phyloP scores from a whole-genome alignment of 37 sponge, comb jelly and placozoan species.

The Beroe ovata region DNA sequence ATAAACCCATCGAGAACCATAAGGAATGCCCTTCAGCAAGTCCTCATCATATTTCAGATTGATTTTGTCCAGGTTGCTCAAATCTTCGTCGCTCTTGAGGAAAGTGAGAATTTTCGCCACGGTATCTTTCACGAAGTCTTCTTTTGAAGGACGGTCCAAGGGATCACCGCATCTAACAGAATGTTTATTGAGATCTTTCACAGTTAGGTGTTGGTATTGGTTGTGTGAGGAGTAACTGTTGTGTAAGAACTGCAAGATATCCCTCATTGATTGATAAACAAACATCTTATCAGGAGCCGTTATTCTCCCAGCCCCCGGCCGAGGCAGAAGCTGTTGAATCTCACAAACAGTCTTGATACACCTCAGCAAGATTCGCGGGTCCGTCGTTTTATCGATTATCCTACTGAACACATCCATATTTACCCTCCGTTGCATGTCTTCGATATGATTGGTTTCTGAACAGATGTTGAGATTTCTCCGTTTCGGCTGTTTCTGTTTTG shows the following conservation, averaged over 20 bases:
- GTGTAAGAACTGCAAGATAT: background rate
- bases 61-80: background rate
- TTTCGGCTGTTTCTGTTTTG: no score
- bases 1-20: constrained; percentile 1
- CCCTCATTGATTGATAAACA: background rate
- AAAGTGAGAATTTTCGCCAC: background rate
- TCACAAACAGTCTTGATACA: constrained; percentile 14
- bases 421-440: background rate
- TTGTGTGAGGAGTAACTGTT: background rate
- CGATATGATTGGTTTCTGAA: constrained; percentile 23
- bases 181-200: background rate
- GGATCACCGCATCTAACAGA: background rate
- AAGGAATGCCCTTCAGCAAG: background rate
- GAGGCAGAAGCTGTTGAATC: background rate
- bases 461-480: no score
- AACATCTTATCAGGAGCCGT: background rate
- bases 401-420: background rate
- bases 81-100: background rate
- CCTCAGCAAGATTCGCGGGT: background rate
- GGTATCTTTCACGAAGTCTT: background rate
- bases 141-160: constrained; percentile 2
- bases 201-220: background rate
- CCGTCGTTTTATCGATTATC: background rate
- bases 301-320: background rate
- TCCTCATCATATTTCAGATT: background rate